Percentiles rank a stretch among this genome's conserved stretches.
Evolutionary conservation across 2,113 vertebrate species (phyloP).

Genomic region (Oryzias curvinotus): DNA sequence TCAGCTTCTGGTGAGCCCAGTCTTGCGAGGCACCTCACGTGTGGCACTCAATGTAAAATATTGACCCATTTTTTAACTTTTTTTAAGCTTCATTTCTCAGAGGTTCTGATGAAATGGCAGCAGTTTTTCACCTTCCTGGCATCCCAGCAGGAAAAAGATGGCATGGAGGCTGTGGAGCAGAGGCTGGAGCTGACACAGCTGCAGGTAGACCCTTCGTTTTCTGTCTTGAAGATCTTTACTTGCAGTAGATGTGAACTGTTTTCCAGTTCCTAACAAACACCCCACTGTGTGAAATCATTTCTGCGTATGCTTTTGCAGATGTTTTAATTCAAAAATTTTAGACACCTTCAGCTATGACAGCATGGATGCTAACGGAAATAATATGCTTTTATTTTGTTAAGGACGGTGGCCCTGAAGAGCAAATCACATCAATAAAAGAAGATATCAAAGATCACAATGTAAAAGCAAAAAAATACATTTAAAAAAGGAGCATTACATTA

Average conservation of each 20-base stretch:
- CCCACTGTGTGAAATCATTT: not conserved
- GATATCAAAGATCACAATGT: too few species aligned
- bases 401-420: too few species aligned
- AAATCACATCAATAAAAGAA: too few species aligned
- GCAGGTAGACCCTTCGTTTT: slow-evolving; percentile 74
- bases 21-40: slow-evolving; percentile 13
- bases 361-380: too few species aligned
- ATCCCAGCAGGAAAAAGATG: slow-evolving; percentile 78
- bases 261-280: not conserved
- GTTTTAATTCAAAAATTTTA: not conserved
- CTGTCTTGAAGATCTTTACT: not conserved
- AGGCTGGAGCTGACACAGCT: slow-evolving; percentile 83
- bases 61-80: not conserved
- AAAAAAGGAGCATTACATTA: too few species aligned
- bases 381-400: too few species aligned
- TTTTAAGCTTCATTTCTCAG: slow-evolving; percentile 86
- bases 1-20: slow-evolving; percentile 87
- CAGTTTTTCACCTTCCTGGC: slow-evolving; percentile 87
- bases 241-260: not conserved
- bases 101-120: slow-evolving; percentile 88
- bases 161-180: slow-evolving; percentile 73
- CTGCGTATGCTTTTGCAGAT: not conserved
- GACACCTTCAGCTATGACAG: too few species aligned
- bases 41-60: not conserved
- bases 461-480: too few species aligned